A percentile compares a stretch with the other conserved stretches of the same genome.
Conservation (phyloP, 2,113 vertebrate genomes). For the human region GRCh38 chr21:23795501-23796000, state of each 20-base stretch:
- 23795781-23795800: neutral
- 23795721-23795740: neutral
- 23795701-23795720: neutral
- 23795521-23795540: neutral
- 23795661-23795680: neutral
- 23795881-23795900: neutral
- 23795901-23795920: neutral
- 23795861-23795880: neutral
- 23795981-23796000: neutral
- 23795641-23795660: neutral
- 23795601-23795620: neutral
- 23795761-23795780: neutral
- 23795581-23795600: neutral
- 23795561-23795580: neutral
- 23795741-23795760: neutral
- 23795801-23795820: neutral
- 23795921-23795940: neutral
- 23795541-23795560: neutral
- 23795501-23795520: neutral
- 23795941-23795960: neutral
- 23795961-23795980: neutral
- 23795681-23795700: neutral
- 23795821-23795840: neutral
- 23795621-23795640: neutral
- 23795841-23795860: neutral